phyloP scores from a whole-genome alignment of 2,113 vertebrate species.

The Oncorhynchus keta region DNA sequence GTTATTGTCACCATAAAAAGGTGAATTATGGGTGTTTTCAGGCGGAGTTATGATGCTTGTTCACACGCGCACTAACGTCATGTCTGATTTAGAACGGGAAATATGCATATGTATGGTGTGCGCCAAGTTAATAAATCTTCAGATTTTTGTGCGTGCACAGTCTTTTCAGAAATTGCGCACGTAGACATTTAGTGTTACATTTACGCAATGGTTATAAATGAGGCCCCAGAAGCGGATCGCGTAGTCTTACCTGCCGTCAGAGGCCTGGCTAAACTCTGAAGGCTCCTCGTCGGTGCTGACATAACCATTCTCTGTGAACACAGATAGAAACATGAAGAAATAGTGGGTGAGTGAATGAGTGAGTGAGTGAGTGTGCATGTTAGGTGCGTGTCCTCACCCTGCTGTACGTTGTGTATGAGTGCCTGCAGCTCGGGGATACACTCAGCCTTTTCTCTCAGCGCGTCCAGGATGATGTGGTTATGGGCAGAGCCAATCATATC shows the following conservation, averaged over 20 bases:
- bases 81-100: too few relatives aligned
- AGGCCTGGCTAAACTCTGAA: constrained; percentile 89
- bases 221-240: too few relatives aligned
- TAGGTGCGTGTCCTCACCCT: constrained; percentile 73
- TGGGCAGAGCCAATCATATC: constrained; percentile 85
- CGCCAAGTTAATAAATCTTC: too few relatives aligned
- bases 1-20: too few relatives aligned
- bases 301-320: constrained; percentile 86
- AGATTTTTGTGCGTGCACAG: too few relatives aligned
- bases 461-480: constrained; percentile 89
- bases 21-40: too few relatives aligned
- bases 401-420: constrained; percentile 89
- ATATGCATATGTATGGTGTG: too few relatives aligned
- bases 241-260: constrained; percentile 85
- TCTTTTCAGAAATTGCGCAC: too few relatives aligned
- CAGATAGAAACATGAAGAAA: not conserved
- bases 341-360: not conserved
- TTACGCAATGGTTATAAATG: too few relatives aligned
- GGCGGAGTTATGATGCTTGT: too few relatives aligned
- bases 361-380: not conserved
- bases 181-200: too few relatives aligned
- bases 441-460: constrained; percentile 90
- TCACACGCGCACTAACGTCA: too few relatives aligned
- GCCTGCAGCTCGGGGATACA: constrained; percentile 89
- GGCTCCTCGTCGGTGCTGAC: constrained; percentile 92